Conservation (phyloP, 2,888 invertebrate genomes). For the Caenorhabditis angaria region DNA sequence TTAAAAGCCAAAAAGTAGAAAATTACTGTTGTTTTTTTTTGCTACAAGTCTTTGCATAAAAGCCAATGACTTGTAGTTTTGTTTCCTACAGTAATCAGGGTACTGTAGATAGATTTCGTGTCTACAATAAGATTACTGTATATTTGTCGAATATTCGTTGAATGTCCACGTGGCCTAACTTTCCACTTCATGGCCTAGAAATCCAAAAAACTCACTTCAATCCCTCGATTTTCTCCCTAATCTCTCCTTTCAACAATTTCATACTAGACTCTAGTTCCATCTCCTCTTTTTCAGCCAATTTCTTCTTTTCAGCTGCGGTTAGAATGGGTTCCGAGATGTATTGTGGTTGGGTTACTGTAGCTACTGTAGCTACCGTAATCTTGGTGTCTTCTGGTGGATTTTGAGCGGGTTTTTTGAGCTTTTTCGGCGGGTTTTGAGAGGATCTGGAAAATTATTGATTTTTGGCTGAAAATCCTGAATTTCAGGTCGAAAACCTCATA, state of each 20-base stretch:
- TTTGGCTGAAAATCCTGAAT: background rate
- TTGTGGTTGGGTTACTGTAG: background rate
- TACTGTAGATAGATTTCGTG: too few relatives aligned
- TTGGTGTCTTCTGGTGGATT: background rate
- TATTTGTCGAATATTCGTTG: too few relatives aligned
- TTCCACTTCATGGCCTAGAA: too few relatives aligned
- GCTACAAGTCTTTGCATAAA: too few relatives aligned
- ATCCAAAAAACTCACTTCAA: slow-evolving; percentile 12
- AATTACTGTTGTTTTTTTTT: too few relatives aligned
- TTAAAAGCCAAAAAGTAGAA: too few relatives aligned
- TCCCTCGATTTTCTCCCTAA: slow-evolving; percentile 19
- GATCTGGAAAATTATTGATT: slow-evolving; percentile 1
- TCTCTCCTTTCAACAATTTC: slow-evolving; percentile 26
- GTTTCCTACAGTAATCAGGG: too few relatives aligned
- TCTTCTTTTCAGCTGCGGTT: background rate
- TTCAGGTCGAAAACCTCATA: slow-evolving; percentile 18
- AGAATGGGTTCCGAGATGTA: background rate
- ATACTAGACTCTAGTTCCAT: slow-evolving; percentile 15
- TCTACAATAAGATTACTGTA: too few relatives aligned
- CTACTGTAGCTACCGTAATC: background rate
- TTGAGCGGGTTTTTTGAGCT: too few relatives aligned
- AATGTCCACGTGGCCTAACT: too few relatives aligned
- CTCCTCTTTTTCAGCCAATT: slow-evolving; percentile 12
- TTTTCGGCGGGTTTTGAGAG: too few relatives aligned
- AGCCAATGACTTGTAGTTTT: too few relatives aligned